Evolutionary conservation across 1,140 invertebrate genomes (phyloP), one percentile per base, ranked within the genome.

Genomic region (Zaprionus davidi): DNA sequence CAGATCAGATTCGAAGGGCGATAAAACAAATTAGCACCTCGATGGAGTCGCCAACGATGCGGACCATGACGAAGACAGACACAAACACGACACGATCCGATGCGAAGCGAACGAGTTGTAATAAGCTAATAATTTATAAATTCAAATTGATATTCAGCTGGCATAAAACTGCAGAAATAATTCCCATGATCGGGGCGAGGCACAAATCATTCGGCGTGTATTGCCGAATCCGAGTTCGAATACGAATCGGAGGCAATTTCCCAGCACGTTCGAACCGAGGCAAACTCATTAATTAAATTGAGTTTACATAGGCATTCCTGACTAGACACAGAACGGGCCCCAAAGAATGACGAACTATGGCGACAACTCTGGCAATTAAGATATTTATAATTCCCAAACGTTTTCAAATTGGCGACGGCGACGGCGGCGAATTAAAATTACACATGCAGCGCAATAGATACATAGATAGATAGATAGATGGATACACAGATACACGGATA

Each of bases 51-150:
- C 60, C 20, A 12, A 41, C 13, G 36, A n/a, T 41, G 15, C 15
- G 13, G 13, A 38, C 36, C 3, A 15, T 15, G 13, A 38, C 36
- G 5, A 15, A 38, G 12, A 12, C 36, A 12, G 13, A 38, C 36
- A 46, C 38, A 53, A 28, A 38, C 36, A 46, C 38, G 58, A 28
- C 15, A 41, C 36, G 46, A 59, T 38, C 67, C 67, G 9, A 34
- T 11, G 31, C 31, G 31, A 34, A 34, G 9, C 77, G 79, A 80
- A 69, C 76, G 76, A 87, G 65, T 87, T 86, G 72, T 86, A 87
- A 87, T 86, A 86, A 77, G 78, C 79, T 81, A 62, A 78, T 87
- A 87, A 79, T 82, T 86, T 86, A 86, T 86, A 82, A 86, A 82
- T 86, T 60, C 55, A 78, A 57, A 59, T 87, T 86, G 83, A 87